Base-by-base conservation (phyloP, 2,888 invertebrate species). In the Dichetophora obliterata region DNA sequence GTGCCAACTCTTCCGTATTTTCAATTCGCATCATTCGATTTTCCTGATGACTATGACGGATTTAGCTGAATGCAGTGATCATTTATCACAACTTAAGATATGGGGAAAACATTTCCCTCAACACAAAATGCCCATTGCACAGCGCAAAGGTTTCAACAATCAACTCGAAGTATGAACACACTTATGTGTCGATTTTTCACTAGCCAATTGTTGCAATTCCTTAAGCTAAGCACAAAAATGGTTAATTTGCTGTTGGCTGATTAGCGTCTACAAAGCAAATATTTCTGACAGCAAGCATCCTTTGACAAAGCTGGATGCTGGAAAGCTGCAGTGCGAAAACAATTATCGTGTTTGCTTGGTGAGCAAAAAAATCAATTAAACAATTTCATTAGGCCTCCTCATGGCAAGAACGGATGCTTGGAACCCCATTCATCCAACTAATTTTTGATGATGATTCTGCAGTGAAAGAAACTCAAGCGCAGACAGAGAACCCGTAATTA, bases 71-170 rank as follows among this genome's bases (percentile, higher is more conserved):
- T 79, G 76, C 79, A 72, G 72, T 48, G 69, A 78, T 73, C 80
- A 82, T 82, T 81, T 81, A 80, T 81, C 79, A 80, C 66, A 77
- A 74, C 76, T 76, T 80, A 81, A 81, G 80, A 80, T 81, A 79
- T 74, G 76, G 50, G 16, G 27, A 37, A 61, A 72, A 48, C 48
- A 37, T 31, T 31, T 72, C 43, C 61, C 71, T 72, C 77, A 66
- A 75, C 70, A 9, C 5, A 27, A 24, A 14, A 24, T 24, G 9
- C 2, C 11, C 22, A 50, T 16, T 24, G 61, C 66, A 14, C 3
- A 16, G 34, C 27, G 43, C 11, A 11, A 63, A 16, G 34, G n/a
- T 34, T 34, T n/a, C 24, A n/a, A 63, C 31, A n/a, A 63, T 5
- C 34, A 34, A 5, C 16, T 11, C 9, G 31, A 63, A n/a, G 31